These are phyloP conservation scores for Euura lappo DNA, from an alignment of 1,140 invertebrate genomes.

Conservation along the genomic window DNA sequence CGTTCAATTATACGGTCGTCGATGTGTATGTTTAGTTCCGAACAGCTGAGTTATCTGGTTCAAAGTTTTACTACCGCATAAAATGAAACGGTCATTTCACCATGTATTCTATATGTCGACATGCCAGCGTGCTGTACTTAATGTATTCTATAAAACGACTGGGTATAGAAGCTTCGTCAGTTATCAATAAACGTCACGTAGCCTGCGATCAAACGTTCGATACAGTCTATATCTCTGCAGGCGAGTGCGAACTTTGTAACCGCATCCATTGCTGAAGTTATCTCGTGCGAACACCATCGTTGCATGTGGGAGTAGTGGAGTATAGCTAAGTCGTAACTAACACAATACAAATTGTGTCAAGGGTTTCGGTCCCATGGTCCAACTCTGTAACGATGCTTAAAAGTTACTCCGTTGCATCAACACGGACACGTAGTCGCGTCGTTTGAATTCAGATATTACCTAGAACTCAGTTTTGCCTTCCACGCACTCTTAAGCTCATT, in stretches of 20 bases:
- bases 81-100: no score
- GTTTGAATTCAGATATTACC: no score
- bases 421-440: neutral
- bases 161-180: no score
- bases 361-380: neutral
- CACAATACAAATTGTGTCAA: neutral
- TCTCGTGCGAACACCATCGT: neutral
- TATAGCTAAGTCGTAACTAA: neutral
- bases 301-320: neutral
- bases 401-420: neutral
- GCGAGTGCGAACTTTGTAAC: neutral
- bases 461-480: no score
- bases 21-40: no score
- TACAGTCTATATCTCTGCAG: neutral
- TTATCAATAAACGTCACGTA: neutral
- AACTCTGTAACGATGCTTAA: neutral
- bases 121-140: no score
- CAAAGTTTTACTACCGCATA: no score
- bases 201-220: neutral
- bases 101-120: no score
- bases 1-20: no score
- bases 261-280: neutral
- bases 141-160: no score
- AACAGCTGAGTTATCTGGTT: no score
- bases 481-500: no score